Percentiles rank a stretch among this genome's conserved stretches.
These are phyloP conservation scores for Ameiurus melas DNA, from an alignment of 2,113 vertebrate genomes.

Conservation along the genomic window DNA sequence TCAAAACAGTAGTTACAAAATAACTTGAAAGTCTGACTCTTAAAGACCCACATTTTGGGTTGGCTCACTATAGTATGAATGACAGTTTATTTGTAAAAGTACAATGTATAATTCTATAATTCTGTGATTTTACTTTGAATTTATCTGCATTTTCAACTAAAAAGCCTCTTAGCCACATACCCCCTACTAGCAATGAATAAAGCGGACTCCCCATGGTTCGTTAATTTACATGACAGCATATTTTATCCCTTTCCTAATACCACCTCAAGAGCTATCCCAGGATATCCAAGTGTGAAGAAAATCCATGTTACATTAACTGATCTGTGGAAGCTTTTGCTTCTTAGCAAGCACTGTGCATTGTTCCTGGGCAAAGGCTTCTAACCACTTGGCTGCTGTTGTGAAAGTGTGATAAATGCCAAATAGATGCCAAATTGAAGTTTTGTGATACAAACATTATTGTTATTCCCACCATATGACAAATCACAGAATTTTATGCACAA, in stretches of 20 bases:
- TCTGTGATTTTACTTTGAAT: neutral
- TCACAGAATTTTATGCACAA: neutral
- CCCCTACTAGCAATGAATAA: neutral
- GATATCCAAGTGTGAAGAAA: neutral
- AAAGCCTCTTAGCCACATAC: neutral
- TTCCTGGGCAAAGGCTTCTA: neutral
- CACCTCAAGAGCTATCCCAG: neutral
- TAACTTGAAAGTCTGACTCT: neutral
- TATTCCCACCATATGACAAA: neutral
- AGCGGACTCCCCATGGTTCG: neutral
- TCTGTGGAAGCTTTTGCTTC: neutral
- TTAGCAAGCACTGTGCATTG: neutral
- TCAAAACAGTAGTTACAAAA: too few species aligned
- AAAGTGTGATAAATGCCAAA: neutral
- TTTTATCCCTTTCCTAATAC: constrained; percentile 2
- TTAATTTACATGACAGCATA: neutral
- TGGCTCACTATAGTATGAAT: neutral
- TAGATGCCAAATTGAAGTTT: neutral
- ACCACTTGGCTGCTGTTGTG: neutral
- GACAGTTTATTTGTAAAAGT: neutral
- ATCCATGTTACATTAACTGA: neutral
- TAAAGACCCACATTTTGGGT: neutral
- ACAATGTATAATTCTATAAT: neutral
- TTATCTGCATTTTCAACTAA: neutral
- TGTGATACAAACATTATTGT: neutral